phyloP scores from a whole-genome alignment of 1,140 invertebrate genomes.

The Aphaenogaster rudis region DNA sequence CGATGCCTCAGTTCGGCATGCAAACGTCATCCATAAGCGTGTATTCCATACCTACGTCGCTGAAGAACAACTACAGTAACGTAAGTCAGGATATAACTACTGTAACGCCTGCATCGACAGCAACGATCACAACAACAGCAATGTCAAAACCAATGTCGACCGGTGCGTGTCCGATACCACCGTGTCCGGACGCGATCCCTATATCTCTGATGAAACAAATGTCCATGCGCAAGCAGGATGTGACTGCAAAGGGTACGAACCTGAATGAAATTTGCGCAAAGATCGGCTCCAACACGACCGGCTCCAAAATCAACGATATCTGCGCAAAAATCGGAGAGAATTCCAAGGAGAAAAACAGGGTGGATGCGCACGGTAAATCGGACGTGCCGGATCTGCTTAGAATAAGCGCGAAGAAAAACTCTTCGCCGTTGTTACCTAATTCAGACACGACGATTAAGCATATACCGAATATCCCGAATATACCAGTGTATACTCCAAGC shows the following conservation, averaged over 20 bases:
- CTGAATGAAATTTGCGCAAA: constrained; percentile 83
- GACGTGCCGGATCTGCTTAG: constrained; percentile 85
- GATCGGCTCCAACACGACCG: constrained; percentile 76
- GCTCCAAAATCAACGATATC: constrained; percentile 85
- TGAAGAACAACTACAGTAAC: constrained; percentile 75
- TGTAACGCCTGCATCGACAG: constrained; percentile 26
- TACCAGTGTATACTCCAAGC: constrained; percentile 84
- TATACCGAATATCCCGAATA: constrained; percentile 83
- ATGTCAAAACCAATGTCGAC: constrained; percentile 61
- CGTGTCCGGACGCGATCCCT: constrained; percentile 85
- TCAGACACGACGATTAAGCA: constrained; percentile 72
- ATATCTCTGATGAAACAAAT: constrained; percentile 84
- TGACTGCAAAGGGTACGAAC: constrained; percentile 81
- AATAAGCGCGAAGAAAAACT: constrained; percentile 81
- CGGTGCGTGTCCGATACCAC: constrained; percentile 79
- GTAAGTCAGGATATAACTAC: constrained; percentile 18
- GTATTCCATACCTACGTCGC: constrained; percentile 76
- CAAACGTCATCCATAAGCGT: constrained; percentile 81
- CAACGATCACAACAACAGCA: constrained; percentile 19
- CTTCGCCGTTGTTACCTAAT: constrained; percentile 1
- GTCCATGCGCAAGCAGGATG: constrained; percentile 79
- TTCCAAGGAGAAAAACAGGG: constrained; percentile 84
- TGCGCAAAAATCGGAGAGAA: constrained; percentile 85
- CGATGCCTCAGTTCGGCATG: constrained; percentile 73
- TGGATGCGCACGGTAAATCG: constrained; percentile 78